Conservation (phyloP, 2,797 vertebrate species). For the Neosilurus mollespiculum region DNA sequence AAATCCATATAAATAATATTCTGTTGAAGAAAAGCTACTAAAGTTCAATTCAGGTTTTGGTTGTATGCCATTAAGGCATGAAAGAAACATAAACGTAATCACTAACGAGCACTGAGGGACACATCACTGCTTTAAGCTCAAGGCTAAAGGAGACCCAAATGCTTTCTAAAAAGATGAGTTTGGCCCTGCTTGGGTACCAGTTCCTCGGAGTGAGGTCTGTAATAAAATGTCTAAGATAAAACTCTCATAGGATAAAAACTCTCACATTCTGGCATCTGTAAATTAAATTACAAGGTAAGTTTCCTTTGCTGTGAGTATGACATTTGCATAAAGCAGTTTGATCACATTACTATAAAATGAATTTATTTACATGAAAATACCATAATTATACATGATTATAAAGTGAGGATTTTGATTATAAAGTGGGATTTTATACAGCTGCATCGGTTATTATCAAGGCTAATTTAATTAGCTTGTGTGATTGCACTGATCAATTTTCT, state of each 20-base stretch:
- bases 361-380: background rate
- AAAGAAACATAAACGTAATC: background rate
- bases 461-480: background rate
- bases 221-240: background rate
- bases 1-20: background rate
- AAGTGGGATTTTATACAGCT: background rate
- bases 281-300: background rate
- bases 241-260: background rate
- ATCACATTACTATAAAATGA: background rate
- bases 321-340: background rate
- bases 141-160: background rate
- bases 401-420: background rate
- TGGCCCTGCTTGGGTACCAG: background rate
- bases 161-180: background rate
- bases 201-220: background rate
- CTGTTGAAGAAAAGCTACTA: background rate
- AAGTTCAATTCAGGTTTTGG: background rate
- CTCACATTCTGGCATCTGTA: background rate
- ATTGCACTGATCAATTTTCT: background rate
- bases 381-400: background rate
- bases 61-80: background rate
- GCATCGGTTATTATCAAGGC: constrained; percentile 8
- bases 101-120: background rate
- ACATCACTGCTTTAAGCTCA: background rate
- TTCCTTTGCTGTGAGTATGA: background rate